A percentile compares a stretch with the other conserved stretches of the same genome.
phyloP scores from a whole-genome alignment of 2,888 invertebrate species.

The Polylopha cassiicola region DNA sequence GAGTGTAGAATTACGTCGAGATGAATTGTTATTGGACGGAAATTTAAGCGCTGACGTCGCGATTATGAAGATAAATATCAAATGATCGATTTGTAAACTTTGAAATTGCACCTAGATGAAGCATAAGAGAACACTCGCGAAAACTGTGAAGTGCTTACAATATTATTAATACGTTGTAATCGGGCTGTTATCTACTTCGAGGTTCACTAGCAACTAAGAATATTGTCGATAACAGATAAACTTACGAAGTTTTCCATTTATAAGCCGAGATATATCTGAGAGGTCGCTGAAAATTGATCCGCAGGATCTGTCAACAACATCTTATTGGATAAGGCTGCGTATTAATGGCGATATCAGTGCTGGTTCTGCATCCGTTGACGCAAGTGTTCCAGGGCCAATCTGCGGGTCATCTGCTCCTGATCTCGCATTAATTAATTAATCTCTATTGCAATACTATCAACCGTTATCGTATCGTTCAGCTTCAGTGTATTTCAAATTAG shows the following conservation, averaged over 20 bases:
- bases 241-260: conserved; percentile 35
- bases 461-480: conserved; percentile 29
- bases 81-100: too few species aligned
- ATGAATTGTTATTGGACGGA: conserved; percentile 6
- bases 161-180: too few species aligned
- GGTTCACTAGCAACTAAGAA: neutral
- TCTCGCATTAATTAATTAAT: conserved; percentile 51
- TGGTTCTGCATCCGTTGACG: conserved; percentile 55
- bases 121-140: too few species aligned
- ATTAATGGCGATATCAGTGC: conserved; percentile 34
- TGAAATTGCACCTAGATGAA: too few species aligned
- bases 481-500: conserved; percentile 34
- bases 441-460: conserved; percentile 26
- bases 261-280: conserved; percentile 22
- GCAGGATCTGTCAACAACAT: conserved; percentile 42
- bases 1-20: conserved; percentile 10
- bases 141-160: too few species aligned
- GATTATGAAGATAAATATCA: too few species aligned
- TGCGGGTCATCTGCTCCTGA: conserved; percentile 53
- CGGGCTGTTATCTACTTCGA: too few species aligned
- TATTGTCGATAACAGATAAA: neutral
- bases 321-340: conserved; percentile 36
- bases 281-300: conserved; percentile 58
- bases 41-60: conserved; percentile 3
- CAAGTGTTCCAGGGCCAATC: conserved; percentile 46